phyloP scores from a whole-genome alignment of 2,113 vertebrate genomes.

The Amphilophus citrinellus region DNA sequence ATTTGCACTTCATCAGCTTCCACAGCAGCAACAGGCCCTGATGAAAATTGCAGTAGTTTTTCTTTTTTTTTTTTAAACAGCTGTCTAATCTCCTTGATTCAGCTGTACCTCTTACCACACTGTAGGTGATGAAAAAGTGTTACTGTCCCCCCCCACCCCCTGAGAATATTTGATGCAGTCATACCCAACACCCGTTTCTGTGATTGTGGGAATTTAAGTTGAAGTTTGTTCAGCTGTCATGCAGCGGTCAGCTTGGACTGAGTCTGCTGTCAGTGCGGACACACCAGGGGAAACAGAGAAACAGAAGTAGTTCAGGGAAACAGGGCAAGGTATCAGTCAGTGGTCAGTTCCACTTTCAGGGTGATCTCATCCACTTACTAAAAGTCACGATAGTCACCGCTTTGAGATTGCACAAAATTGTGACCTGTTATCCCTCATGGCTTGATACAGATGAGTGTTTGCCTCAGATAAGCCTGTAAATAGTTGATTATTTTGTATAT shows the following conservation, averaged over 20 bases:
- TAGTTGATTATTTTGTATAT: not conserved
- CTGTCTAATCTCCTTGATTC: not conserved
- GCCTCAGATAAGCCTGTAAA: not conserved
- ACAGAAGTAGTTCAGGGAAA: slow-evolving; percentile 63
- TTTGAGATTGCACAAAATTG: not conserved
- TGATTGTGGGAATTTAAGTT: not conserved
- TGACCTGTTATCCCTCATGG: not conserved
- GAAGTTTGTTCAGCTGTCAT: not conserved
- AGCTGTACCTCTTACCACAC: not conserved
- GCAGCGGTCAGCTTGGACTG: not conserved
- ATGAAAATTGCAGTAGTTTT: not conserved
- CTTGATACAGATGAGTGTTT: not conserved
- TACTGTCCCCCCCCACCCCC: not conserved
- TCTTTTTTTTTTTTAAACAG: not conserved
- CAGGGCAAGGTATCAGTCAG: slow-evolving; percentile 38
- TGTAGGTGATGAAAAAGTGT: not conserved
- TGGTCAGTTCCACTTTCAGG: slow-evolving; percentile 72
- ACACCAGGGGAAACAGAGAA: slow-evolving; percentile 56
- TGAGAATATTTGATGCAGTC: not conserved
- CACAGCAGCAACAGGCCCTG: too few species aligned
- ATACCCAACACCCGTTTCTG: not conserved
- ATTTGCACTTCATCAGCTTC: not conserved
- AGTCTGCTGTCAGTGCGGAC: not conserved
- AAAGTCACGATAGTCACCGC: slow-evolving; percentile 34
- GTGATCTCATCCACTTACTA: slow-evolving; percentile 46